These are phyloP conservation scores for Machimus atricapillus DNA, from an alignment of 2,888 invertebrate genomes.

Conservation along the genomic window DNA sequence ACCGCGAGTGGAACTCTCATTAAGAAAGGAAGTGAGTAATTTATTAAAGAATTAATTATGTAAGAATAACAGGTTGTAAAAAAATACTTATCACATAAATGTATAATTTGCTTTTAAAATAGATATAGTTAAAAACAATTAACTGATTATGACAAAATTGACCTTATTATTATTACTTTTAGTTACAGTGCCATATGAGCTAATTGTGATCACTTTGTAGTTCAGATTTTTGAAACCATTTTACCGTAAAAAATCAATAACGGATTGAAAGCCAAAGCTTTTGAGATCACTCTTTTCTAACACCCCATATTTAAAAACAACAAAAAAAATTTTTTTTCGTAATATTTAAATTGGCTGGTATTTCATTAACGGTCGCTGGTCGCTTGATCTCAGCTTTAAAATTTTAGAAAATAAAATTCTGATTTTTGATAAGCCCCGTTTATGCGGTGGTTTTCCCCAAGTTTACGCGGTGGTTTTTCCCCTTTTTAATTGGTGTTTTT, in stretches of 20 bases:
- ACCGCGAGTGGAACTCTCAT: slow-evolving; percentile 26
- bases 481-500: neutral
- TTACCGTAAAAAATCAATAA: no score
- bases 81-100: no score
- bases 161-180: neutral
- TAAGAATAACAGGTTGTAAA: neutral
- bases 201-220: no score
- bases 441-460: neutral
- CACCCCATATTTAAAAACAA: no score
- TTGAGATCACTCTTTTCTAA: no score
- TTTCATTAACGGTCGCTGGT: neutral
- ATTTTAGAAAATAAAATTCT: neutral
- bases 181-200: no score
- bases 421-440: neutral
- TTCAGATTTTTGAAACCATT: no score
- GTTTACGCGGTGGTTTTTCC: neutral
- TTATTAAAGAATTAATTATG: neutral
- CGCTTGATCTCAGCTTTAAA: neutral
- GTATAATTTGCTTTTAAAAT: no score
- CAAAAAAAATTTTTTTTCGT: no score
- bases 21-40: neutral
- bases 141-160: no score
- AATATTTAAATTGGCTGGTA: neutral
- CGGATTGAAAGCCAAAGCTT: no score
- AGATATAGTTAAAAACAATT: no score